Percentiles rank a stretch among this genome's conserved stretches.
Conservation (phyloP, 2,797 vertebrate species). For the Girardinus metallicus region DNA sequence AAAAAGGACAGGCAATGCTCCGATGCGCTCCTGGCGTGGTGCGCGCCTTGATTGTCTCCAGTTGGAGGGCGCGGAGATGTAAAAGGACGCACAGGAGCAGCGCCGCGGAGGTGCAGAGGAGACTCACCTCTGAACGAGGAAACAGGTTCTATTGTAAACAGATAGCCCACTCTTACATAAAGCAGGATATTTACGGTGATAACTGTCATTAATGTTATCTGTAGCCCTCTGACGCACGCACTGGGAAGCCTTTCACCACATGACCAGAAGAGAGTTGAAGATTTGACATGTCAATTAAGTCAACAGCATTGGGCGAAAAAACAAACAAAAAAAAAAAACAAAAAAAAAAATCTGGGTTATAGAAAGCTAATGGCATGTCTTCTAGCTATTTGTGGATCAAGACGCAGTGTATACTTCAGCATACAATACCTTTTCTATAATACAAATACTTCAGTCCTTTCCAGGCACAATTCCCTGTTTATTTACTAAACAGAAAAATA, state of each 20-base stretch:
- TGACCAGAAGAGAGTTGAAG: neutral
- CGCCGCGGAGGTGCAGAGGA: conserved; percentile 32
- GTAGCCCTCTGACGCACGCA: conserved; percentile 6
- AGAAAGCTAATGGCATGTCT: neutral
- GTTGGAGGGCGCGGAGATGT: conserved; percentile 35
- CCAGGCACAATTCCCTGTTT: neutral
- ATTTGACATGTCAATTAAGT: neutral
- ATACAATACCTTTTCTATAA: neutral
- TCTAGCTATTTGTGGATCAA: neutral
- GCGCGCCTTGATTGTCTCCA: conserved; percentile 48
- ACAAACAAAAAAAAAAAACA: neutral
- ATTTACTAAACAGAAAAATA: neutral
- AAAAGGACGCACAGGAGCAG: conserved; percentile 23
- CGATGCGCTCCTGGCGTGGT: conserved; percentile 21
- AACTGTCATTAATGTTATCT: neutral
- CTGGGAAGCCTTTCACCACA: neutral
- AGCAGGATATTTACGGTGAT: conserved; percentile 1
- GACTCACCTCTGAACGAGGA: conserved; percentile 37
- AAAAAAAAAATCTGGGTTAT: neutral
- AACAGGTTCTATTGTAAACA: conserved; percentile 4
- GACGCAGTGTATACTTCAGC: neutral
- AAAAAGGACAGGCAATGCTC: neutral
- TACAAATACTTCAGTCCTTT: neutral
- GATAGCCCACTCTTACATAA: neutral
- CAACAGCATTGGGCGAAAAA: neutral